Base-by-base conservation (phyloP, 2,797 vertebrate genomes). In the Sebastes dallii region DNA sequence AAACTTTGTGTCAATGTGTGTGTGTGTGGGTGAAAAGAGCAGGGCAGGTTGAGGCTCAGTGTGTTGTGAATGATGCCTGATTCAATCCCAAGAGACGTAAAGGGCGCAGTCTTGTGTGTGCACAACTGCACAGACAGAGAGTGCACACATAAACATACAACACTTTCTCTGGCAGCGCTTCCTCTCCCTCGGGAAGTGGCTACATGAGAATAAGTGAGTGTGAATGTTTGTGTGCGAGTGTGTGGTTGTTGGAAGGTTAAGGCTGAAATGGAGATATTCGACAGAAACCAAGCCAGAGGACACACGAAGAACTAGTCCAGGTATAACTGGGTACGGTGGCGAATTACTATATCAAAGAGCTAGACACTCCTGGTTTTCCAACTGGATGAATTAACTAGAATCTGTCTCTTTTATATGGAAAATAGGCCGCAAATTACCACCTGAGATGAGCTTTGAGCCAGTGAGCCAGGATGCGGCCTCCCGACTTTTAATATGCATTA, bases 401-500 rank as follows among this genome's bases (percentile, higher is more conserved):
- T 88, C 75, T 60, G 81, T 75, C 84, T 92, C 84, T 86, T 91
- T 93, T 92, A 92, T 86, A 92, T 93, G 91, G 86, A 92, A 90
- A 94, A 87, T 86, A 90, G 84, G 77, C 55, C 55, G 66, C 76
- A 92, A 92, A 92, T 95, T 85, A 91, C 77, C 87, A 94, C 92
- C 91, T 92, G 90, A 94, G 87, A 92, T 86, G 88, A 92, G 91
- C 86, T 86, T 89, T 86, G 85, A 84, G 86, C 85, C 80, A 70
- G 39, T 52, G 87, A 91, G 86, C 80, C 83, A 60, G 72, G 70
- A 88, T 88, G 79, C 91, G 78, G 77, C 68, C 65, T 81, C 25
- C 61, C 5, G 56, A 91, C 82, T 92, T 89, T 91, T 90, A 91
- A 92, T 91, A 90, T 93, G 90, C 85, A 93, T 92, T 91, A 85